Base-by-base conservation (phyloP, 2,888 invertebrate species). In the Drosophila fungiperda region DNA sequence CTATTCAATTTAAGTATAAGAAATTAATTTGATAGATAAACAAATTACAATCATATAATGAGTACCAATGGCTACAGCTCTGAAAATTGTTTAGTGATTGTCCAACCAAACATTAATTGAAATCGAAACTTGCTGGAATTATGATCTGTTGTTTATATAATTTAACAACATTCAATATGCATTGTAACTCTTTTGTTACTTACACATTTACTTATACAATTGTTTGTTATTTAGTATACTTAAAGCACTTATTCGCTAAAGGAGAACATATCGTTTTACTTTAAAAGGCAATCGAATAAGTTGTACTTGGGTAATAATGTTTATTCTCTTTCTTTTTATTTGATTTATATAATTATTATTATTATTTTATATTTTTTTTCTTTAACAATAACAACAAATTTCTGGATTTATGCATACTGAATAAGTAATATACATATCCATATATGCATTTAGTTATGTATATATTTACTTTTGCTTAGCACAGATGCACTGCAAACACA, bases 201-300 rank as follows among this genome's bases (percentile, higher is more conserved):
- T 59, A 76, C 65, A 55, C 32, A 54, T 48, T 61, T 32, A 58
- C 20, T 49, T 58, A 42, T 9, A 36, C 12, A 26, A 32, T 35
- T 29, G 29, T 45, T 8, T 60, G 48, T 68, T 58, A 53, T 59
- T 59, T 60, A 65, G 61, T 58, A 61, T 65, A 74, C 59, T 75
- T 75, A 75, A 75, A 70, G 65, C 70, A 70, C 78, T 78, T 78
- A 78, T 59, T 48, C 48, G 76, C 67, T 71, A 75, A 61, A 29
- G 50, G 67, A 67, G 67, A 79, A 78, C 63, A 79, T 54, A 76
- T 68, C 59, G 67, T 72, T 72, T 68, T 68, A 79, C 71, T 61
- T 72, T 66, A 72, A 72, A 75, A 79, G 79, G 79, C 79, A 71
- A 75, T 79, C 68, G 71, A 71, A 75, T 78, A 66, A 78, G 61